phyloP scores from a whole-genome alignment of 2,888 invertebrate species.

The Eupithecia insigniata region DNA sequence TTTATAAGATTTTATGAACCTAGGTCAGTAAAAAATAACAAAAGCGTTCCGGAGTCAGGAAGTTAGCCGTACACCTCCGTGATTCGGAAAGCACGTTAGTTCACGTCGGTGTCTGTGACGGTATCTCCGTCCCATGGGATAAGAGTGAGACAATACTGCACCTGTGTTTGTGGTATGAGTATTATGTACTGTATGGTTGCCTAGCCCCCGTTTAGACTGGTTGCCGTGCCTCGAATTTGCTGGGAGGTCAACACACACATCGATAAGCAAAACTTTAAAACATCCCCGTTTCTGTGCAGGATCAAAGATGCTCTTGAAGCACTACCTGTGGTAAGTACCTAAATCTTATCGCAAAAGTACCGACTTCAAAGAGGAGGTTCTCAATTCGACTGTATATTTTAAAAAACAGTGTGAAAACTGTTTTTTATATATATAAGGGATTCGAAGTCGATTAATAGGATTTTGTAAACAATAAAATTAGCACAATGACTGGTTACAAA shows the following conservation, averaged over 20 bases:
- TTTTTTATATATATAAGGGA: too few relatives aligned
- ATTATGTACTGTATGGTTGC: not conserved
- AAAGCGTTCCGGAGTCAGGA: not conserved
- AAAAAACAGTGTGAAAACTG: too few relatives aligned
- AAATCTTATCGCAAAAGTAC: not conserved
- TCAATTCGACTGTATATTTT: too few relatives aligned
- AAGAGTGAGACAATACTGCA: not conserved
- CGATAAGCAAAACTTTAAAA: not conserved
- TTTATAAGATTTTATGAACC: not conserved
- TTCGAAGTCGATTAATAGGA: too few relatives aligned
- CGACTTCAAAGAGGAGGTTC: too few relatives aligned
- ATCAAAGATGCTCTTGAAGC: not conserved
- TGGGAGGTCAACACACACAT: not conserved
- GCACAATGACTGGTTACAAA: too few relatives aligned
- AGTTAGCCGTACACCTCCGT: not conserved
- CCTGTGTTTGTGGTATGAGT: not conserved
- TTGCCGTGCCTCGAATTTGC: not conserved
- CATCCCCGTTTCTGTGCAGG: not conserved
- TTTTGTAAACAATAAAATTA: too few relatives aligned
- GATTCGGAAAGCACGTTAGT: not conserved
- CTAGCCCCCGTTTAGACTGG: not conserved
- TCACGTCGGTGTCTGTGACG: not conserved
- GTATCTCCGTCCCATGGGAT: too few relatives aligned
- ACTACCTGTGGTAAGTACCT: too few relatives aligned
- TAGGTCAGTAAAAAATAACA: not conserved